Base-by-base conservation (phyloP, 2,888 invertebrate genomes). In the Protodeltote pygarga region DNA sequence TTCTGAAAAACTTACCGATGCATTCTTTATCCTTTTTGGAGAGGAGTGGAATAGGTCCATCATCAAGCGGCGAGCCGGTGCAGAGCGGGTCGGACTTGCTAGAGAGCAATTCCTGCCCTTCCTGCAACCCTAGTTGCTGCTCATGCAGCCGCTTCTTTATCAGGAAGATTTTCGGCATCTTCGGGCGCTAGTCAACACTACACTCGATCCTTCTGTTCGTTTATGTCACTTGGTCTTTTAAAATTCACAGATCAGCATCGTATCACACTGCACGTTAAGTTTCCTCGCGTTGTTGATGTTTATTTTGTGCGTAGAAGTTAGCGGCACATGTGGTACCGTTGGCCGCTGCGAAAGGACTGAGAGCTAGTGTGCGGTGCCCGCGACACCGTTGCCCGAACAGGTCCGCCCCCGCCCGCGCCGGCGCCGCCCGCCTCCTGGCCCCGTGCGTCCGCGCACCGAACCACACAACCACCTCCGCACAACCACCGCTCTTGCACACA, bases 141-240 rank as follows among this genome's bases (percentile, higher is more conserved):
- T 97, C 96, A 75, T 96, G 96, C 93, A 97, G 94, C 84, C 97
- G 95, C 88, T 97, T 96, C 92, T 97, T 97, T 78, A 97, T 97
- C 76, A 97, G 92, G 92, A 97, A 97, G 90, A 97, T 97, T 94
- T 97, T 97, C 94, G 97, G 97, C 97, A 97, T 97, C 79, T 92
- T 92, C 75, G 63, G 62, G 77, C 67, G 73, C 77, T 81, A 77
- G 55, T 63, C 51, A 75, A 77, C 91, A 92, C 90, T 87, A 77
- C 91, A 92, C 91, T 87, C 71, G 79, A 87, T 88, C 84, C 87
- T 78, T 80, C 52, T 77, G 78, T 83, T 80, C 76, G 79, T 86
- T 71, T 82, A 68, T 83, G 70, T 84, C 87, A 89, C 89, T 79
- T 72, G 77, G 88, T 90, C 89, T 84, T 70, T 84, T 72, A 83